Percentiles rank a stretch among this genome's conserved stretches.
These are phyloP conservation scores for Thaumatotibia leucotreta DNA, from an alignment of 1,140 invertebrate genomes.

Conservation along the genomic window DNA sequence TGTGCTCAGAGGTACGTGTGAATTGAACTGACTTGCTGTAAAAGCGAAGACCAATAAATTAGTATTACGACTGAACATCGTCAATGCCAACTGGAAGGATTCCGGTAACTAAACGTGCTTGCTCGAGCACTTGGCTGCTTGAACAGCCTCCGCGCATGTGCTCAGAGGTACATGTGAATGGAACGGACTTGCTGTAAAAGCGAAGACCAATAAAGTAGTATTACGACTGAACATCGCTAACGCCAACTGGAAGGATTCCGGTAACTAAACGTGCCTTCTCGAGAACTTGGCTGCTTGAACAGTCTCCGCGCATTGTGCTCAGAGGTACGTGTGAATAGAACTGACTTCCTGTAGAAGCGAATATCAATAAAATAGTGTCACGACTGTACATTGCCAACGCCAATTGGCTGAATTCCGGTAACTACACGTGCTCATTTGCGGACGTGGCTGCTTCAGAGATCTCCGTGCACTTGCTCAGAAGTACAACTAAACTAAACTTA, in stretches of 20 bases:
- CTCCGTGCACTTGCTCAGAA: slow-evolving; percentile 89
- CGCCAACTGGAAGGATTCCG: slow-evolving; percentile 88
- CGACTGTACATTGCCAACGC: slow-evolving; percentile 90
- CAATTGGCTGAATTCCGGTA: slow-evolving; percentile 88
- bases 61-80: slow-evolving; percentile 89
- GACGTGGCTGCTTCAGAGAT: slow-evolving; percentile 86
- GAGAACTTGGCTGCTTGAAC: slow-evolving; percentile 85
- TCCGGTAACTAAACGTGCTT: slow-evolving; percentile 92
- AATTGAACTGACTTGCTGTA: too few species aligned
- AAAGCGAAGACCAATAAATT: too few species aligned
- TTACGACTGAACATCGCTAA: slow-evolving; percentile 90
- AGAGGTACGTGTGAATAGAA: slow-evolving; percentile 87
- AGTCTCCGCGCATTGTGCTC: slow-evolving; percentile 88
- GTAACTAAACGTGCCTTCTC: slow-evolving; percentile 89
- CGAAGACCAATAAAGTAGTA: too few species aligned
- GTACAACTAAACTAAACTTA: too few species aligned
- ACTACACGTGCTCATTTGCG: slow-evolving; percentile 88
- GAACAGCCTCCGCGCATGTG: slow-evolving; percentile 87
- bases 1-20: slow-evolving; percentile 87
- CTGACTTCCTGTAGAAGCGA: too few species aligned
- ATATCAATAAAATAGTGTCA: too few species aligned
- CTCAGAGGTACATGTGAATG: slow-evolving; percentile 87
- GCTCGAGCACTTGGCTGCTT: slow-evolving; percentile 85
- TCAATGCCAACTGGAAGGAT: slow-evolving; percentile 88
- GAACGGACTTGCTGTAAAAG: too few species aligned